These are phyloP conservation scores for Rhopilema esculentum DNA, from an alignment of 30 jellyfish, hydroid and myxozoan species.

Conservation along the genomic window DNA sequence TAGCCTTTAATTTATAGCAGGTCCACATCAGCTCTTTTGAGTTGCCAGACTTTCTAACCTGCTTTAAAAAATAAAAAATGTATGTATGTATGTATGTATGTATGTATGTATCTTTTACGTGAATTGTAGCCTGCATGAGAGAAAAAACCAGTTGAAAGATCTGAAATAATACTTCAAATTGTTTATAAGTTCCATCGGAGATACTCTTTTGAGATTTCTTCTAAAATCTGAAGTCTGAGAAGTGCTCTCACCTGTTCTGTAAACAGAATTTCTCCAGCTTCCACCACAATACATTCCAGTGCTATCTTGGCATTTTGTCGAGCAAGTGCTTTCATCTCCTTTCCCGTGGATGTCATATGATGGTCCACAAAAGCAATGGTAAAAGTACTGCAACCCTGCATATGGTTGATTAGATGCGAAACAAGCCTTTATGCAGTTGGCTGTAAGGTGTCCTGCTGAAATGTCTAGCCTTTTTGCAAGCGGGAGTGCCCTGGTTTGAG, in stretches of 20 bases:
- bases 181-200: too few species aligned
- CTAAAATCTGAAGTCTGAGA: too few species aligned
- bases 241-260: constrained; percentile 32
- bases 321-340: constrained; percentile 2
- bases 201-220: too few species aligned
- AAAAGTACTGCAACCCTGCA: constrained; percentile 18
- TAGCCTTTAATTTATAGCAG: too few species aligned
- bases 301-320: background rate
- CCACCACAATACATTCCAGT: constrained; percentile 26
- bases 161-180: too few species aligned
- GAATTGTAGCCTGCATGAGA: too few species aligned
- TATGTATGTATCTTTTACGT: too few species aligned
- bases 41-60: too few species aligned
- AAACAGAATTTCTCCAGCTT: constrained; percentile 24
- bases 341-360: background rate
- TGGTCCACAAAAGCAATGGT: constrained; percentile 18
- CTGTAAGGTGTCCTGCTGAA: background rate
- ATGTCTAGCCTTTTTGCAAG: background rate
- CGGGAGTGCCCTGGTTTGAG: background rate
- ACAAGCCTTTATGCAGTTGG: constrained; percentile 10
- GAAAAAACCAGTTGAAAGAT: too few species aligned
- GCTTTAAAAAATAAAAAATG: too few species aligned
- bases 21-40: too few species aligned
- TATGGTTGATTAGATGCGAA: background rate
- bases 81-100: too few species aligned